Evolutionary conservation across 1,140 invertebrate genomes (phyloP), one percentile per base, ranked within the genome.

Genomic region (Chionoecetes opilio): DNA sequence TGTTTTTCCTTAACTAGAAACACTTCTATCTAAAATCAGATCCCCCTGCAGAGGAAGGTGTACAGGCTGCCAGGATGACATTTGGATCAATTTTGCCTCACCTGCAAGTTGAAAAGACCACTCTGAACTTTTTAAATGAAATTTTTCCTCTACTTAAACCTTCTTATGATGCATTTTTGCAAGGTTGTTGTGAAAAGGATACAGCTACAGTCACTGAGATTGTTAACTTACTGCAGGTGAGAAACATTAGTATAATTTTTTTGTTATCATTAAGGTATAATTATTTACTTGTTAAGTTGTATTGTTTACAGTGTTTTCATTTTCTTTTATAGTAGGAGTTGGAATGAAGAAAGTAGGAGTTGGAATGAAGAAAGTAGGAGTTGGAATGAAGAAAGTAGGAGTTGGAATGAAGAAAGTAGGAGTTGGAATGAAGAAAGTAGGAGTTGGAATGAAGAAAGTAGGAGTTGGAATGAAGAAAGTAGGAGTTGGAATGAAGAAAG

Each of bases 21-120:
- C 82, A 93, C 92, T 31, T 32, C n/a, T 93, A 53, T 46, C 34
- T 93, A 26, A 38, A 32, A 87, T 32, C 2, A 2, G 53, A 37
- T 53, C 84, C 92, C 1, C n/a, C 92, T 41, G n/a, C 92, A 8
- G 31, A 86, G 26, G 38, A 93, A 21, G 84, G 82, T 3, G 82
- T 93, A 38, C 92, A 93, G 26, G 92, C 86, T 26, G n/a, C 92
- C n/a, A 93, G 84, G 63, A 53, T 86, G 84, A 38, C 53, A 38
- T 93, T 86, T 87, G 84, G 92, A 29, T 93, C 38, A 8, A 41
- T 93, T 11, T 46, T 93, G 31, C 84, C 92, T 21, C 92, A 93
- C 53, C 92, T 93, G 53, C 82, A 86, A 53, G 92, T 93, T 85
- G 92, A 93, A 9, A 38, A 53, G 37, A 53, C 38, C 26, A 9